Evolutionary conservation across 2,888 invertebrate genomes (phyloP), one percentile per base, ranked within the genome.

Genomic region (Platycheirus rosarum): DNA sequence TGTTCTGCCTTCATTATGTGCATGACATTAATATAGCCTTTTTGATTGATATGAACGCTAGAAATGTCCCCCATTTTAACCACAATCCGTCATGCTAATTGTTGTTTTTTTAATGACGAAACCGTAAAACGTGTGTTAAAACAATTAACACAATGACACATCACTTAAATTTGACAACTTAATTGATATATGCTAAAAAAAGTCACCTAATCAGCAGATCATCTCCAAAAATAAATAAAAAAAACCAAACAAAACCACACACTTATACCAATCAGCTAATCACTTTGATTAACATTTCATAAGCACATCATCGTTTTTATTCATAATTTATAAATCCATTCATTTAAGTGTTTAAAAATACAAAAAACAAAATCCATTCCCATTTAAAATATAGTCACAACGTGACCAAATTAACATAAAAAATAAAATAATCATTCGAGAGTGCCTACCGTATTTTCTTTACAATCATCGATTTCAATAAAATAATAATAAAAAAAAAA

Each of bases 241-340:
- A 42, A 48, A 35, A 37, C 37, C 46, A 37, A 53, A 66, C 63
- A 60, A 71, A n/a, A 49, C 65, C 55, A 75, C 70, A 37, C 37
- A n/a, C 35, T 11, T 8, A 2, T 35, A 13, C 57, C 40, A 57
- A 40, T 57, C 57, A 53, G 60, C 77, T 71, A 71, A 76, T 82
- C 71, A 68, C 68, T 68, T 62, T 66, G 71, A 82, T 77, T 77
- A 82, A 82, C 77, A 73, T 82, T 71, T 77, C 77, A 68, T 68
- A 76, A 53, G 49, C 71, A 69, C 77, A 77, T 77, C 82, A 68
- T 71, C 68, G 66, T 57, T 40, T 18, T 57, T 37, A 1, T 37
- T 13, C 4, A 57, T 23, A 20, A 40, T 13, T 13, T 13, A 20
- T 48, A 40, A 20, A 14, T 57, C 40, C 23, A 57, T 69, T 79